Evolutionary conservation across 2,888 invertebrate genomes (phyloP), one percentile per base, ranked within the genome.

Genomic region (Serripes groenlandicus): DNA sequence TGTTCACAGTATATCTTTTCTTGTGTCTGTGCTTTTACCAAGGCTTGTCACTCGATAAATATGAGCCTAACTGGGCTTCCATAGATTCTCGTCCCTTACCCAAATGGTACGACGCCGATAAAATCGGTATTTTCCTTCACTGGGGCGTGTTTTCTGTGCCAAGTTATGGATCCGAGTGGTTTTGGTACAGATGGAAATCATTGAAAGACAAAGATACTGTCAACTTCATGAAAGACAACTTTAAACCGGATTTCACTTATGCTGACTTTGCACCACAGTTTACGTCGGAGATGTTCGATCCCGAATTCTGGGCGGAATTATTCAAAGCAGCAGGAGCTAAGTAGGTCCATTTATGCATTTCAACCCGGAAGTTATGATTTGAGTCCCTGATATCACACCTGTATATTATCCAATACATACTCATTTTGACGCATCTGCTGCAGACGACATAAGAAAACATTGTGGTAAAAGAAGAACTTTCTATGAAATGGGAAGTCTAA

Each of bases 201-300:
- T 86, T 88, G 3, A 7, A 56, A 7, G 83, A 86, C 30, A 79
- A 89, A 15, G 91, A 83, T 9, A 78, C 70, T 18, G 91, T 93
- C 3, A 83, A 93, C n/a, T 99, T 97, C 93, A 98, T 99, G 97
- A 94, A 96, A 42, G 95, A 96, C 37, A 97, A 97, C 92, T 99
- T 97, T 94, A 97, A 96, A 75, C 97, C 98, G 2, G 96, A 96
- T 70, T 98, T 98, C 92, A 96, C 97, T 0, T 99, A 99, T 94
- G 98, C 98, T 92, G 98, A 99, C 78, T 99, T 99, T 95, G 99
- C 97, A 0, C 96, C 96, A 28, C 70, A 97, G 92, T 99, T 99
- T 91, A 98, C 97, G 56, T 92, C 98, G 0, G 98, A 98, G 94
- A 97, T 98, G 92, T 99, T 97, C 92, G 96, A 98, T 93, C 96